Evolutionary conservation across 2,797 vertebrate genomes (phyloP), one percentile per base, ranked within the genome.

Genomic region (Xenops minutus): DNA sequence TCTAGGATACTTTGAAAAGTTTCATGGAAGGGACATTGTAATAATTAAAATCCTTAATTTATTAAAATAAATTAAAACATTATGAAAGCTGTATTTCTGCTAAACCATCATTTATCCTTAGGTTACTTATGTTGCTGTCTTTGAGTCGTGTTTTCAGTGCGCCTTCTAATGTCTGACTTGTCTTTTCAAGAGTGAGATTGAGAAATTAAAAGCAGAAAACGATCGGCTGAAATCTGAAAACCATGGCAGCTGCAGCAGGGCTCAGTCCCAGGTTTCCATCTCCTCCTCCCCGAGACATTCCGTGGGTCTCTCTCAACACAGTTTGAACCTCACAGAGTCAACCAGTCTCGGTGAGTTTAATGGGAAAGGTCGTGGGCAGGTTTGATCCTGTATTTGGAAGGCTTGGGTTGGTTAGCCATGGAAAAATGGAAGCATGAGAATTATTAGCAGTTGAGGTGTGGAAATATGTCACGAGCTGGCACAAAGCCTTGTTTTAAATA

Each of bases 151-250:
- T 72, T 85, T 85, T 92, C 59, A 30, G 46, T 46, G 43, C 56
- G 58, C 49, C 29, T 89, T 71, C 63, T 92, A 9, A 72, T 21
- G 7, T 12, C 68, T 81, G 83, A 7, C 63, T 85, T 97, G 66
- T 84, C 85, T 83, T 92, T 95, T 51, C 30, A 95, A 99, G 99
- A 81, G 98, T 52, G 99, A 99, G 96, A 99, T 99, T 24, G 99
- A 99, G 91, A 99, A 99, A 96, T 96, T 99, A 83, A 99, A 99
- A 96, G 89, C 97, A 0, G 99, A 99, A 97, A 99, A 99, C 0
- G 99, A 99, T 92, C 98, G 98, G 19, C 97, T 99, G 95, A 99
- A 99, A 96, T 97, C 98, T 16, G 99, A 99, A 97, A 99, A 97
- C 73, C 98, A 98, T 1, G 97, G 98, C n/a, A 98, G 98, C 91